Conservation (phyloP, 2,797 vertebrate genomes). For the Ispidina picta region DNA sequence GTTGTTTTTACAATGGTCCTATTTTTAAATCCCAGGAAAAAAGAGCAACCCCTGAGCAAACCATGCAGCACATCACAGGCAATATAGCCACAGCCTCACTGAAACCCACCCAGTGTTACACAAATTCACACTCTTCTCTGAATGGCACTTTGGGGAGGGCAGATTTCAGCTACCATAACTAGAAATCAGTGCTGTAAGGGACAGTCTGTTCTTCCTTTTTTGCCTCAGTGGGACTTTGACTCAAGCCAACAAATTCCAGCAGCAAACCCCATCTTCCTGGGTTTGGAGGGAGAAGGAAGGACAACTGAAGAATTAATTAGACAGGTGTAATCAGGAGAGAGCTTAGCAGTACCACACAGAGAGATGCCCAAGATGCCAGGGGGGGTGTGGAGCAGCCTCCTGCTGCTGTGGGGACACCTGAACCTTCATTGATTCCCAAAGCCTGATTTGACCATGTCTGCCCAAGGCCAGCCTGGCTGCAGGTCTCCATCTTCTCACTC, state of each 20-base stretch:
- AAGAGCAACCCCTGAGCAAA: not conserved
- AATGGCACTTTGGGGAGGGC: not conserved
- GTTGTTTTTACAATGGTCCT: not conserved
- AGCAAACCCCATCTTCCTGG: not conserved
- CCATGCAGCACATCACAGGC: not conserved
- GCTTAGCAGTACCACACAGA: not conserved
- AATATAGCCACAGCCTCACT: not conserved
- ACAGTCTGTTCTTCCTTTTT: not conserved
- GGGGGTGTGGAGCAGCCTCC: no score
- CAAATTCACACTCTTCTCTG: not conserved
- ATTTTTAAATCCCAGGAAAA: not conserved
- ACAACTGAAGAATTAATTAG: not conserved
- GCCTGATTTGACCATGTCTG: not conserved
- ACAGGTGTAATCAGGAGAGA: not conserved
- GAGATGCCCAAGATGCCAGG: not conserved
- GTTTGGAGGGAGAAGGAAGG: not conserved
- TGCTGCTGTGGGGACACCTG: no score
- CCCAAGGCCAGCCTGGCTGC: not conserved
- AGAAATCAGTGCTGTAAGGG: not conserved
- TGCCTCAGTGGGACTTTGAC: not conserved
- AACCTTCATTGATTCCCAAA: not conserved
- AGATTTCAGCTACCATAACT: not conserved
- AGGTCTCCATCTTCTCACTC: not conserved
- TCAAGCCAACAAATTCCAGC: not conserved
- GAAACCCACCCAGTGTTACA: not conserved